Percentiles rank a stretch among this genome's conserved stretches.
Conservation (phyloP, 2,888 invertebrate species). For the Clitarchus hookeri region DNA sequence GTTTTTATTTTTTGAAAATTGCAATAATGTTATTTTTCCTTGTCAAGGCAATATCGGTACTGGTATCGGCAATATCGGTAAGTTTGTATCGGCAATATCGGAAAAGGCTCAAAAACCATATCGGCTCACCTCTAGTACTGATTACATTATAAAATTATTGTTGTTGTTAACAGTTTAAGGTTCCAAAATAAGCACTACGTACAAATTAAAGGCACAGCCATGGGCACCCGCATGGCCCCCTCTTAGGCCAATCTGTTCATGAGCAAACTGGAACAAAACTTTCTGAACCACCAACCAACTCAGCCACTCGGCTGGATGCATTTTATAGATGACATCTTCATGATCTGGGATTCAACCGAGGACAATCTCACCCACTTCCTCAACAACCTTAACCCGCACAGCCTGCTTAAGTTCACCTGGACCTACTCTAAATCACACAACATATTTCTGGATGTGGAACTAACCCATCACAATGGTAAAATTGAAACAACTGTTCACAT, state of each 20-base stretch:
- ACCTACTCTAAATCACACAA: background rate
- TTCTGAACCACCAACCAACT: background rate
- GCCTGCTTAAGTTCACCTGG: background rate
- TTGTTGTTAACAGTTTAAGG: background rate
- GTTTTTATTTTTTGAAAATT: too few relatives aligned
- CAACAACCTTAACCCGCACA: background rate
- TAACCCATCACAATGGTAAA: background rate
- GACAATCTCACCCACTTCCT: background rate
- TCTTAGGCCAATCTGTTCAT: conserved; percentile 26
- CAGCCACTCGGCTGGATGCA: background rate
- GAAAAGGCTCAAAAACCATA: too few relatives aligned
- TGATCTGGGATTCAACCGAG: background rate
- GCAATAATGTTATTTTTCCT: too few relatives aligned
- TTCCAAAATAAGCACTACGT: background rate
- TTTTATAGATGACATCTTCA: conserved; percentile 27
- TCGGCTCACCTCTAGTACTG: too few relatives aligned
- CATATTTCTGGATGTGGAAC: background rate
- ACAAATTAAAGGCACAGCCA: conserved; percentile 23
- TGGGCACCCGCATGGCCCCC: conserved; percentile 20
- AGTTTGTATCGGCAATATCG: too few relatives aligned
- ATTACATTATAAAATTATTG: background rate
- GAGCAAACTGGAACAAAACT: background rate
- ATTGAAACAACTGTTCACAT: background rate
- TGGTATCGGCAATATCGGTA: too few relatives aligned
- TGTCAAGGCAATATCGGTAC: too few relatives aligned